phyloP scores from a whole-genome alignment of 2,888 invertebrate species.

The Troides oblongomaculatus region DNA sequence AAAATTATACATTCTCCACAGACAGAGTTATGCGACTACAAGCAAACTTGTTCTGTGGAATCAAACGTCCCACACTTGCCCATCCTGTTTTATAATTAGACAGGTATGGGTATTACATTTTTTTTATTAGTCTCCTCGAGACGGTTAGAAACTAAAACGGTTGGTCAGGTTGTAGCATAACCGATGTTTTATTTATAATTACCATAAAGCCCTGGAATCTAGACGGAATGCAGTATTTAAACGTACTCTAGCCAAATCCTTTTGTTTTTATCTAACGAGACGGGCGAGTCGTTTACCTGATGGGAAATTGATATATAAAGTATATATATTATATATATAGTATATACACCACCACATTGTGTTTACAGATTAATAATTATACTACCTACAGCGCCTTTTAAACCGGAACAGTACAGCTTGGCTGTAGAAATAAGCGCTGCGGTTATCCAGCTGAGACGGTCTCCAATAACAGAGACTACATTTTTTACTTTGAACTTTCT shows the following conservation, averaged over 20 bases:
- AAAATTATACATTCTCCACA: not conserved
- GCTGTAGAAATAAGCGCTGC: too few relatives aligned
- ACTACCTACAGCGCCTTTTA: too few relatives aligned
- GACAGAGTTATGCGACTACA: not conserved
- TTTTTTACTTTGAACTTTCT: too few relatives aligned
- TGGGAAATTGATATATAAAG: too few relatives aligned
- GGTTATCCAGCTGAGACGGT: too few relatives aligned
- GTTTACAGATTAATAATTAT: too few relatives aligned
- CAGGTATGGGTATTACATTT: conserved; percentile 5
- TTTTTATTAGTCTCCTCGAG: not conserved
- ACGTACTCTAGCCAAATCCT: too few relatives aligned
- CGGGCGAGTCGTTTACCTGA: too few relatives aligned
- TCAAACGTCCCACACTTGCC: conserved; percentile 7
- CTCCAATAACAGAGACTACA: too few relatives aligned
- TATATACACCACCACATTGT: too few relatives aligned
- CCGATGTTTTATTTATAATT: conserved; percentile 6
- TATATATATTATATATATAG: too few relatives aligned
- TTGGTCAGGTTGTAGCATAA: not conserved
- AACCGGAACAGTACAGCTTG: too few relatives aligned
- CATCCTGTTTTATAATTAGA: conserved; percentile 22
- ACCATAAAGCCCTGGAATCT: not conserved
- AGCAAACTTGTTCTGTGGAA: conserved; percentile 14
- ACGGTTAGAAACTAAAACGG: conserved; percentile 4
- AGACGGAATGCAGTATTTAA: not conserved
- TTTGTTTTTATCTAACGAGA: not conserved